Percentiles rank a stretch among this genome's conserved stretches.
Evolutionary conservation across 2,797 vertebrate genomes (phyloP).

Genomic region (Poeciliopsis presidionis): DNA sequence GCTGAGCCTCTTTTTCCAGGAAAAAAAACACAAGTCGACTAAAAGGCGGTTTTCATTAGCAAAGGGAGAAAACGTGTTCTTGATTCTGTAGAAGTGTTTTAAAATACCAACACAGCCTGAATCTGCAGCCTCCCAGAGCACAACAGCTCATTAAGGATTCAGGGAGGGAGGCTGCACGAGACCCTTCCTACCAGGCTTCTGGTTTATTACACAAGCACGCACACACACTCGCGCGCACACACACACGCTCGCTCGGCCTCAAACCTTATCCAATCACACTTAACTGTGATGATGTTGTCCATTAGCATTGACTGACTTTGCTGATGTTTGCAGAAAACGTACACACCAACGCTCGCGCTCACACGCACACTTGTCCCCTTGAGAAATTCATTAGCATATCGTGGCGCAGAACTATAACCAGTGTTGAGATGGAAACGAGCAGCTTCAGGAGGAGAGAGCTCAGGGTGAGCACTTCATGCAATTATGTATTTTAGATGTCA

Average conservation of each 20-base stretch:
- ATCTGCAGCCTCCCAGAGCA: conserved; percentile 33
- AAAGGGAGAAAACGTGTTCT: neutral
- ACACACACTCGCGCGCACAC: neutral
- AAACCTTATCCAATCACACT: conserved; percentile 74
- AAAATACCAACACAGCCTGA: conserved; percentile 30
- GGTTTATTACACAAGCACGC: neutral
- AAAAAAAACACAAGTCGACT: neutral
- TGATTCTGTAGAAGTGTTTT: conserved; percentile 28
- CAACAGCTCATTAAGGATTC: conserved; percentile 38
- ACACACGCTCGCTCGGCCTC: conserved; percentile 11
- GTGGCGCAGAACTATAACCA: conserved; percentile 8
- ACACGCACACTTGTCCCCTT: conserved; percentile 36
- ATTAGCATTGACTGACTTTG: conserved; percentile 70
- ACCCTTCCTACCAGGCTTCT: conserved; percentile 21
- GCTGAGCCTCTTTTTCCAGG: neutral
- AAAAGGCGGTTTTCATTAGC: conserved; percentile 5
- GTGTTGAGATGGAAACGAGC: conserved; percentile 3
- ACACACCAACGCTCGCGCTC: conserved; percentile 9
- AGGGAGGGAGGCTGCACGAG: conserved; percentile 14
- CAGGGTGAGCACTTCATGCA: neutral
- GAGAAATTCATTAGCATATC: conserved; percentile 52
- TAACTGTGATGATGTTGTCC: conserved; percentile 62
- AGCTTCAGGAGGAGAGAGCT: neutral
- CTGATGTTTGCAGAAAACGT: conserved; percentile 67
- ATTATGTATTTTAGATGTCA: neutral